Evolutionary conservation across 2,113 vertebrate species (phyloP), one percentile per base, ranked within the genome.

Genomic region (Orcinus orca): DNA sequence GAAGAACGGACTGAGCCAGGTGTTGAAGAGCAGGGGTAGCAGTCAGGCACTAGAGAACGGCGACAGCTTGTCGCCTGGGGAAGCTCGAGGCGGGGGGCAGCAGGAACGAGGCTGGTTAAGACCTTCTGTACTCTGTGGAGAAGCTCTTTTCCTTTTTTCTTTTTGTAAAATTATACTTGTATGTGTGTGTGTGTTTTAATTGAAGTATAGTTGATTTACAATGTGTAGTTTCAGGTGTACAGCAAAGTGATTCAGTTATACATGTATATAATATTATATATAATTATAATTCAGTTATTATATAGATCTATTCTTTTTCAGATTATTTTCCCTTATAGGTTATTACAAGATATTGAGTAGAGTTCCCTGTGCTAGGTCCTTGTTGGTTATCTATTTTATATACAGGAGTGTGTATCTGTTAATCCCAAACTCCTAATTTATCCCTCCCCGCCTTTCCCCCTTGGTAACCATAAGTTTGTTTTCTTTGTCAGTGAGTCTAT

Each of bases 21-120:
- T 4, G 33, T 1, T 17, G 31, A 60, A 6, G 79, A 17, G 70
- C 21, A 4, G 8, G n/a, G 21, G 3, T 14, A 14, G 44, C 23
- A 12, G 6, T 29, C 17, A 8, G 1, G 20, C 13, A 14, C 38
- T 9, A 0, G 71, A 44, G 60, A 47, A 38, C 1, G 6, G 53
- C 0, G 3, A 8, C 5, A 9, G 55, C 11, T 71, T 33, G 25
- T 53, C 3, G 7, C 12, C 50, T 29, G 26, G n/a, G 60, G 55
- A 58, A 3, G 17, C 38, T 23, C 20, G 31, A 60, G 26, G 65
- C 14, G 1, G 55, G 67, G 26, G 26, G 44, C 29, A 0, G 60
- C 44, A 18, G 4, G 10, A 25, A 2, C 3, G 15, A 7, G 31
- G 47, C 71, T 79, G 73, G 1, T 47, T 14, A 31, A 14, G 25